Conservation (phyloP, 2,888 invertebrate genomes). For the Temnothorax unifasciatus region DNA sequence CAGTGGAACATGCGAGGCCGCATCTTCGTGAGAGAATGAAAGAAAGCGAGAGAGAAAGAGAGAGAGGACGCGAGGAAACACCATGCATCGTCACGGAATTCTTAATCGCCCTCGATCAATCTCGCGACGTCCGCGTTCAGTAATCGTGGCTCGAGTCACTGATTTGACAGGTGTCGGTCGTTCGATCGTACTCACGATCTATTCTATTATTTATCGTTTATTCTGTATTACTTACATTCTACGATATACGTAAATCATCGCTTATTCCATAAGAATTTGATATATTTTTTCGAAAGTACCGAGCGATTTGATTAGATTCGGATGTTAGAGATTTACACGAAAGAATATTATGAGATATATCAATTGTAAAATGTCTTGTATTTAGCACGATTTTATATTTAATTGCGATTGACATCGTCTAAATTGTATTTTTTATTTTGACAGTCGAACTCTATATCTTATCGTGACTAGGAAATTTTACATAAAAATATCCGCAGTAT, state of each 20-base stretch:
- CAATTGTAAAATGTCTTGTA: too few relatives aligned
- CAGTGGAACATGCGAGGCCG: conserved; percentile 55
- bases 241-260: neutral
- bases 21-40: conserved; percentile 50
- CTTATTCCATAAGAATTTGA: neutral
- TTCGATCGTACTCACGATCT: conserved; percentile 26
- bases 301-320: conserved; percentile 4
- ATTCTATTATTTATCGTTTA: neutral
- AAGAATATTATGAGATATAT: neutral
- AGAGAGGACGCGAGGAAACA: conserved; percentile 67
- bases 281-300: conserved; percentile 7
- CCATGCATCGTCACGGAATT: conserved; percentile 83
- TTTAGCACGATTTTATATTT: neutral
- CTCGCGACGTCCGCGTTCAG: conserved; percentile 42
- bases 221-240: neutral
- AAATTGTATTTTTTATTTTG: neutral
- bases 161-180: conserved; percentile 46
- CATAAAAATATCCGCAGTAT: neutral
- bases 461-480: neutral
- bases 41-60: neutral
- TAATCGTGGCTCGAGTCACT: neutral
- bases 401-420: neutral
- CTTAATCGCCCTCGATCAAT: conserved; percentile 83
- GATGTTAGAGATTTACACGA: neutral
- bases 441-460: neutral